Evolutionary conservation across 2,888 invertebrate species (phyloP), one percentile per base, ranked within the genome.

Genomic region (Drosophila colorata): DNA sequence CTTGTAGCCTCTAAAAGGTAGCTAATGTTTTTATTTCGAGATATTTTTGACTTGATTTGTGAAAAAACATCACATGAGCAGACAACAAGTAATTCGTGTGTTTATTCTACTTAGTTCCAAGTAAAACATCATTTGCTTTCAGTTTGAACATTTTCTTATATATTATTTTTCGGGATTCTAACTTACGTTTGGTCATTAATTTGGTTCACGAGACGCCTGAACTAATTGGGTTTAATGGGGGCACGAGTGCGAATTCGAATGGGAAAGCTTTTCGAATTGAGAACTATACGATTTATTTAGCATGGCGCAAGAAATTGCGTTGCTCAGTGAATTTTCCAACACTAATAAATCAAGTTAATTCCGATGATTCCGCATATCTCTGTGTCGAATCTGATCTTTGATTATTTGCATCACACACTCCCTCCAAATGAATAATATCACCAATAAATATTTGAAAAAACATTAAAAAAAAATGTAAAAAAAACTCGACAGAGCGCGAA

Each of bases 221-320:
- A 60, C 80, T 75, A 79, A 75, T 75, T 75, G 75, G 52, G 75
- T 75, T 79, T 69, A 75, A 75, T 75, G 80, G 75, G 69, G 80
- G 74, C 74, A 74, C 60, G 37, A 60, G 61, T 59, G 38, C 20
- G 56, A 52, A 51, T 47, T 41, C 16, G 16, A 55, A 47, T 65
- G n/a, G n/a, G n/a, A n/a, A n/a, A n/a, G n/a, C n/a, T n/a, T n/a
- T n/a, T n/a, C n/a, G 16, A 55, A 47, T 65, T 72, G 49, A 72
- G 46, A 70, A 41, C 48, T 25, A 58, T 25, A 20, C 66, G 48
- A 70, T 77, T 64, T 64, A 73, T 59, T 77, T 64, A 65, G 59
- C 77, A 74, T 25, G 46, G 7, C 35, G 18, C 41, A 11, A 31
- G 28, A 28, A 25, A 44, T 51, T 59, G 59, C 69, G 59, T 66